Percentiles rank a stretch among this genome's conserved stretches.
These are phyloP conservation scores for Eublepharis macularius DNA, from an alignment of 2,113 vertebrate species.

Conservation along the genomic window DNA sequence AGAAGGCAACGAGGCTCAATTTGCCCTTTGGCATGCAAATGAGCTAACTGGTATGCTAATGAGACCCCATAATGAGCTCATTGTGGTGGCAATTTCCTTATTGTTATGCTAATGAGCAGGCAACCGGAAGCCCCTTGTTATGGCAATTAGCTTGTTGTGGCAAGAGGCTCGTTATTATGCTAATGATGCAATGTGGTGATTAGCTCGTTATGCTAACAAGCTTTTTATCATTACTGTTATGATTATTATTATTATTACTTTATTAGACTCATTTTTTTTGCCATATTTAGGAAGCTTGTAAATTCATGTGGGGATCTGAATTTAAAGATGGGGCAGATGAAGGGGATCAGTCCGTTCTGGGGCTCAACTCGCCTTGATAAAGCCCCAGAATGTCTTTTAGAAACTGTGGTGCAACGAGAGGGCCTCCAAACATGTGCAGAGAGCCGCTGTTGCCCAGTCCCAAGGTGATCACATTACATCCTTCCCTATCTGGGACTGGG, in stretches of 20 bases:
- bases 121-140: constrained; percentile 2
- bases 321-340: background rate
- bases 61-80: constrained; percentile 20
- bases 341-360: background rate
- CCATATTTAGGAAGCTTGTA: background rate
- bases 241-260: background rate
- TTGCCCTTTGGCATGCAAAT: constrained; percentile 25
- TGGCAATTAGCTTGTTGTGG: constrained; percentile 36
- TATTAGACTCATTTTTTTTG: background rate
- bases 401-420: background rate
- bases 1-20: background rate
- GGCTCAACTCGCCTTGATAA: too few relatives aligned
- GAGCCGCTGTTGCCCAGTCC: background rate
- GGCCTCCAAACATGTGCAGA: background rate
- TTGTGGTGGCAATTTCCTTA: constrained; percentile 17
- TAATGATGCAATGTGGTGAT: constrained; percentile 21
- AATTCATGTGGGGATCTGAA: background rate
- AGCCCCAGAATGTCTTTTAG: background rate
- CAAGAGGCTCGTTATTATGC: constrained; percentile 36
- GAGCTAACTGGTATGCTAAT: constrained; percentile 29
- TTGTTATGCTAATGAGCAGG: constrained; percentile 33
- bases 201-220: constrained; percentile 25
- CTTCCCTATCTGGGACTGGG: background rate
- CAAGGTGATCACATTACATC: background rate
- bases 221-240: background rate